Evolutionary conservation across 2,797 vertebrate genomes (phyloP).

Genomic region (Gouania willdenowi): DNA sequence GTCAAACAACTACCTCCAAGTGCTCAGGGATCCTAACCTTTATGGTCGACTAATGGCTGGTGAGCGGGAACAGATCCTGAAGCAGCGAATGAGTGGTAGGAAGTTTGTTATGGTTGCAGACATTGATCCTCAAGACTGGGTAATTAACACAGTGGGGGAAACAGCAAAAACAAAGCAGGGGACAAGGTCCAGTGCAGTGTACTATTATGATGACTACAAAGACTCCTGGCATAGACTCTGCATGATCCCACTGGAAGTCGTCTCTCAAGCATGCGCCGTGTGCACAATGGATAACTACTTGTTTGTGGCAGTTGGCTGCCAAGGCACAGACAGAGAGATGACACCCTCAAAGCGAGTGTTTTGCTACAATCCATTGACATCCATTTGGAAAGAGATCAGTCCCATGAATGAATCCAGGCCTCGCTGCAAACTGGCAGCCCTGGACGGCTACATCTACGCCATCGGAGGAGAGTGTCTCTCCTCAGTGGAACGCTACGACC

Average conservation of each 20-base stretch:
- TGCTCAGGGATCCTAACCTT: constrained; percentile 79
- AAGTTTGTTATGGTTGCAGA: constrained; percentile 79
- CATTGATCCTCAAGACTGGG: constrained; percentile 72
- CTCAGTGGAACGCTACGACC: constrained; percentile 89
- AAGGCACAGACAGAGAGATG: constrained; percentile 56
- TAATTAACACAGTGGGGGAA: constrained; percentile 15
- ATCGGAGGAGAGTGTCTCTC: constrained; percentile 91
- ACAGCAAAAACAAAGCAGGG: constrained; percentile 19
- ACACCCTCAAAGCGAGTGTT: constrained; percentile 85
- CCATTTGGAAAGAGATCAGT: constrained; percentile 87
- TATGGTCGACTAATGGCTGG: constrained; percentile 78
- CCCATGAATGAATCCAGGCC: constrained; percentile 89
- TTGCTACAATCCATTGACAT: constrained; percentile 89
- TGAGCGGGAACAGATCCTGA: constrained; percentile 83
- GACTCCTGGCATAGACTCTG: constrained; percentile 81
- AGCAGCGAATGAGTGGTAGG: constrained; percentile 73
- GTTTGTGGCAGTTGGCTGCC: constrained; percentile 85
- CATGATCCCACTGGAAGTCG: constrained; percentile 77
- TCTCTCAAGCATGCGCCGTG: constrained; percentile 82
- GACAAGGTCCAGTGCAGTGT: constrained; percentile 72
- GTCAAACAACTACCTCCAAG: constrained; percentile 91
- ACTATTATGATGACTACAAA: constrained; percentile 80
- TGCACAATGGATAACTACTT: constrained; percentile 95
- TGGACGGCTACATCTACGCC: constrained; percentile 88
- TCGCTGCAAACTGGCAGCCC: constrained; percentile 85